phyloP scores from a whole-genome alignment of 2,113 vertebrate species.

The Bubo bubo region DNA sequence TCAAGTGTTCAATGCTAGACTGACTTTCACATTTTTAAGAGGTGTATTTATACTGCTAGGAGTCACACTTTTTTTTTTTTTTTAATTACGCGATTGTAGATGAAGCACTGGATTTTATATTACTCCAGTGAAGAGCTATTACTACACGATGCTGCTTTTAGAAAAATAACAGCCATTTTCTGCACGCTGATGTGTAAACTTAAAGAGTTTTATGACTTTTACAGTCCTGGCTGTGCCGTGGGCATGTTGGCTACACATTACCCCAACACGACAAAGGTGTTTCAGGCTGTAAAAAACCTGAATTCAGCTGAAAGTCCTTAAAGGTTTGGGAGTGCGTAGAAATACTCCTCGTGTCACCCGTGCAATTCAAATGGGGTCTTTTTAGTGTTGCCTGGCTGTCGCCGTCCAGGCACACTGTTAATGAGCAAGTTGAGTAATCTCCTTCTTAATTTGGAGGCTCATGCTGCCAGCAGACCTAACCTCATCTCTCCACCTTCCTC shows the following conservation, averaged over 20 bases:
- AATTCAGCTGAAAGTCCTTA: neutral
- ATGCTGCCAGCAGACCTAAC: neutral
- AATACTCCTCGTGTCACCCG: neutral
- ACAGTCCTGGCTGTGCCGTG: rapidly evolving
- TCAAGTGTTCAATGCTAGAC: neutral
- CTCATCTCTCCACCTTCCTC: neutral
- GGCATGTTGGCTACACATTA: neutral
- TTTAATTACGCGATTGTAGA: conserved; percentile 9
- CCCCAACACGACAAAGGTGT: neutral
- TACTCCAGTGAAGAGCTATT: conserved; percentile 24
- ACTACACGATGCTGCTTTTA: neutral
- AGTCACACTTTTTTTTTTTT: neutral
- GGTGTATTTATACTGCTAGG: conserved; percentile 9
- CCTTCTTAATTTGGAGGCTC: conserved; percentile 10
- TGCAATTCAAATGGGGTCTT: neutral
- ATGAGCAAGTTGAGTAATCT: neutral
- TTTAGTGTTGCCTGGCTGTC: neutral
- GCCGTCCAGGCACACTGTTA: neutral
- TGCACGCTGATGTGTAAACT: neutral
- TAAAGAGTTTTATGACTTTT: neutral
- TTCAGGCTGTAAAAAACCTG: neutral
- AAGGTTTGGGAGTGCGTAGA: neutral
- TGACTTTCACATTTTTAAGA: neutral
- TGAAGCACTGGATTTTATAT: conserved; percentile 31
- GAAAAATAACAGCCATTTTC: conserved; percentile 15